Evolutionary conservation across 2,888 invertebrate species (phyloP).

Genomic region (Pyrrhia umbra): DNA sequence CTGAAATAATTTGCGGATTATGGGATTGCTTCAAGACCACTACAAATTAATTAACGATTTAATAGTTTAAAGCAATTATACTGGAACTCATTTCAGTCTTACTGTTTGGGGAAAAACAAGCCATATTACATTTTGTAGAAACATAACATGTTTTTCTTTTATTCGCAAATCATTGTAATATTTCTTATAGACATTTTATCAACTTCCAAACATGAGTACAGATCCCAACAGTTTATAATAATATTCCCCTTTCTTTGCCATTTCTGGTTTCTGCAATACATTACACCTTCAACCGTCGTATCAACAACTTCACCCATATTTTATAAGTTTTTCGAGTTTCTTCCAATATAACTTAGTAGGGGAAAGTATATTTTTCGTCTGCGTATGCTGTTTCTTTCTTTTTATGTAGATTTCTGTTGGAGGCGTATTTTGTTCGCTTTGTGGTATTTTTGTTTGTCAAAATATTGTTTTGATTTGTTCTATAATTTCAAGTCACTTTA

Average conservation of each 20-base stretch:
- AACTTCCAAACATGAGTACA: conserved; percentile 6
- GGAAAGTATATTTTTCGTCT: conserved; percentile 54
- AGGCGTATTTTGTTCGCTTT: conserved; percentile 16
- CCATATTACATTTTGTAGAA: no score
- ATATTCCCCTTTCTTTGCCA: conserved; percentile 48
- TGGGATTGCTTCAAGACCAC: no score
- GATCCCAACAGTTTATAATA: conserved; percentile 48
- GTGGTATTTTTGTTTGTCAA: background rate
- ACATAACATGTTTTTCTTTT: no score
- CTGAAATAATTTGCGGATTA: no score
- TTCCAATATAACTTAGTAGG: conserved; percentile 60
- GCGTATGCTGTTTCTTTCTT: conserved; percentile 42
- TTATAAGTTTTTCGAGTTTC: conserved; percentile 63
- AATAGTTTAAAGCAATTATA: no score
- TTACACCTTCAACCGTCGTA: conserved; percentile 60
- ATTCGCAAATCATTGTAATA: no score
- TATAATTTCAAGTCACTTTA: background rate
- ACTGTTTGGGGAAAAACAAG: no score
- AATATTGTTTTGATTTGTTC: background rate
- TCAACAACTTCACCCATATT: conserved; percentile 64
- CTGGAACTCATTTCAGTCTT: no score
- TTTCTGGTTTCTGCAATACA: conserved; percentile 56
- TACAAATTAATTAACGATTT: no score
- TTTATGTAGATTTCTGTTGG: conserved; percentile 38
- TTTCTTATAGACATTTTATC: conserved; percentile 6